Conservation (phyloP, 2,113 vertebrate genomes). For the Phycodurus eques region DNA sequence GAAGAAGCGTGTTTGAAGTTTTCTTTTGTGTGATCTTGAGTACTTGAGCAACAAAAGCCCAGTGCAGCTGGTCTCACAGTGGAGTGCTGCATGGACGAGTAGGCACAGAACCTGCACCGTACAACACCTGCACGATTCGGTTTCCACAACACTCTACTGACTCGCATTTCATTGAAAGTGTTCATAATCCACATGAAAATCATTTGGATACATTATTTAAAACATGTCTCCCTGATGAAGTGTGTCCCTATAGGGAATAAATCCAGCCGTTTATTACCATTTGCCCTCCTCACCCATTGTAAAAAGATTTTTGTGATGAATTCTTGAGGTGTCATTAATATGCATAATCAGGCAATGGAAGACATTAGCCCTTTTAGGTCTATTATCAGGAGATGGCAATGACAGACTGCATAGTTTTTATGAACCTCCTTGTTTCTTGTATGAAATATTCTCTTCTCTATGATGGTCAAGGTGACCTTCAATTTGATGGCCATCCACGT, state of each 20-base stretch:
- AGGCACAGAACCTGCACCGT: slow-evolving; percentile 49
- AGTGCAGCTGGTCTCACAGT: slow-evolving; percentile 46
- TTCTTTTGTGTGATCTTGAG: slow-evolving; percentile 65
- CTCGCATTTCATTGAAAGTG: slow-evolving; percentile 14
- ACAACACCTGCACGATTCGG: slow-evolving; percentile 42
- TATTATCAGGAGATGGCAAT: slow-evolving; percentile 63
- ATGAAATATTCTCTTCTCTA: slow-evolving; percentile 44
- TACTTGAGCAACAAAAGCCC: slow-evolving; percentile 61
- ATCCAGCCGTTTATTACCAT: slow-evolving; percentile 56
- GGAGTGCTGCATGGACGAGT: slow-evolving; percentile 30
- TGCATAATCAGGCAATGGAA: slow-evolving; percentile 62
- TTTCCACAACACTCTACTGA: not conserved
- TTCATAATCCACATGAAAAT: slow-evolving; percentile 47
- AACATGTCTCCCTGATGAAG: slow-evolving; percentile 13
- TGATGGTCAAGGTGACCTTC: slow-evolving; percentile 63
- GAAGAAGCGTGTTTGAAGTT: slow-evolving; percentile 65
- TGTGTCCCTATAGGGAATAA: slow-evolving; percentile 57
- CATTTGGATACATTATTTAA: slow-evolving; percentile 52
- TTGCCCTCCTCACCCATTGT: slow-evolving; percentile 51
- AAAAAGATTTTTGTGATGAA: slow-evolving; percentile 50
- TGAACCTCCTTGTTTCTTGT: slow-evolving; percentile 51
- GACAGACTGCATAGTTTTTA: slow-evolving; percentile 59
- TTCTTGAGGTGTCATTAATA: slow-evolving; percentile 63
- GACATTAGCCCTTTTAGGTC: slow-evolving; percentile 60
- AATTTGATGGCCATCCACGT: slow-evolving; percentile 48